Percentiles rank a stretch among this genome's conserved stretches.
Evolutionary conservation across 2,888 invertebrate genomes (phyloP).

Genomic region (Schizotus pectinicornis): DNA sequence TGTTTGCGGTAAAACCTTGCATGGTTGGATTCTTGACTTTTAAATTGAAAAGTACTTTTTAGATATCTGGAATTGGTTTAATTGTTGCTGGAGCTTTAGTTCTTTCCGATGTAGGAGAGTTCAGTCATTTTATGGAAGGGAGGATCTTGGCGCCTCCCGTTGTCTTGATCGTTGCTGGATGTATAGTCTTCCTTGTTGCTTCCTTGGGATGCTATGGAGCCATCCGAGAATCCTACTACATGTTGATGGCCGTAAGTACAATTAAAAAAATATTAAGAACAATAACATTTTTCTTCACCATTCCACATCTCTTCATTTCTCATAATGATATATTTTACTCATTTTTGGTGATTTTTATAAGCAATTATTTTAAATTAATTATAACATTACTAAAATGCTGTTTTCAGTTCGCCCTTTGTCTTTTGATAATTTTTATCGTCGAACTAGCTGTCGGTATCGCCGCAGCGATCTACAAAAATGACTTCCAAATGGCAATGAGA

Average conservation of each 20-base stretch:
- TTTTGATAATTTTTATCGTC: conserved; percentile 80
- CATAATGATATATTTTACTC: too few species aligned
- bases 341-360: too few species aligned
- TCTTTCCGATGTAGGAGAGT: conserved; percentile 74
- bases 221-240: conserved; percentile 83
- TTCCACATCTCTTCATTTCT: too few species aligned
- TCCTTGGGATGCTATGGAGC: conserved; percentile 93
- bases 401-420: conserved; percentile 76
- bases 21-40: not conserved
- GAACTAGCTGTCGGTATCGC: conserved; percentile 89
- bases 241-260: conserved; percentile 80
- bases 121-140: conserved; percentile 78
- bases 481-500: conserved; percentile 73
- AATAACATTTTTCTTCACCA: not conserved
- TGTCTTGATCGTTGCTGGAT: conserved; percentile 83
- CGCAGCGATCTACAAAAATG: conserved; percentile 78
- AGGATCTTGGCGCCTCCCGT: conserved; percentile 83
- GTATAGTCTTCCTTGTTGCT: conserved; percentile 85
- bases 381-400: conserved; percentile 10
- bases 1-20: conserved; percentile 72
- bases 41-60: conserved; percentile 15
- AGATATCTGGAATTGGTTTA: conserved; percentile 68
- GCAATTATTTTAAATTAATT: too few species aligned
- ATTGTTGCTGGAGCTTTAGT: conserved; percentile 78
- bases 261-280: not conserved